These are phyloP conservation scores for Chymomyza procnemis DNA, from an alignment of 2,888 invertebrate species.

Conservation along the genomic window DNA sequence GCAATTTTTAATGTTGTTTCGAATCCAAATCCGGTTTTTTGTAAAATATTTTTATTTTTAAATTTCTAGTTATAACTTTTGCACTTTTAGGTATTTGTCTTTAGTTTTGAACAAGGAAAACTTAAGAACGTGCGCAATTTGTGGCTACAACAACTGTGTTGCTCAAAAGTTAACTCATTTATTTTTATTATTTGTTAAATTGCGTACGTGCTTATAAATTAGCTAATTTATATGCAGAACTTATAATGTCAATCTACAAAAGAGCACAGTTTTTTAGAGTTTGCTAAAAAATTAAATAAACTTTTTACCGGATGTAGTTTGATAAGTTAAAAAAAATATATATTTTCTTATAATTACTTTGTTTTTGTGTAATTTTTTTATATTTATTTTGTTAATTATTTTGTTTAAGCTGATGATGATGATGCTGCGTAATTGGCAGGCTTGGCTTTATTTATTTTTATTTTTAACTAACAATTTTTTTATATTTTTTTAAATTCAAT, in stretches of 20 bases:
- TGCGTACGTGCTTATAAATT: conserved; percentile 38
- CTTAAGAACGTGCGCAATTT: not conserved
- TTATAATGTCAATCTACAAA: conserved; percentile 17
- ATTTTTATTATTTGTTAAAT: not conserved
- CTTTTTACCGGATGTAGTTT: not conserved
- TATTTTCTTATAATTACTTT: conserved; percentile 17
- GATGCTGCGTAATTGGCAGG: not conserved
- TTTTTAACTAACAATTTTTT: not conserved
- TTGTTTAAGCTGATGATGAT: not conserved
- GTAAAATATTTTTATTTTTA: not conserved
- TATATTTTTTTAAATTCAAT: not conserved
- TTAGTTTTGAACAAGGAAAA: not conserved
- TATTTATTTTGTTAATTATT: not conserved
- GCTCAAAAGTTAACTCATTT: not conserved
- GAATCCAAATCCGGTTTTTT: not conserved
- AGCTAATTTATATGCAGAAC: conserved; percentile 36
- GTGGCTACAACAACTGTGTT: not conserved
- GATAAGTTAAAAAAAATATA: conserved; percentile 4
- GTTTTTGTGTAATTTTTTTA: not conserved
- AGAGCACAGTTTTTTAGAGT: too few relatives aligned
- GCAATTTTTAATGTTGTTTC: not conserved
- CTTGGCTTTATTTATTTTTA: not conserved
- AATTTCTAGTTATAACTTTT: not conserved
- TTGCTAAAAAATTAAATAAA: not conserved
- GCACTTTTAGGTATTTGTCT: not conserved